Conservation (phyloP, 1,140 invertebrate genomes). For the Branchinecta lynchi region DNA sequence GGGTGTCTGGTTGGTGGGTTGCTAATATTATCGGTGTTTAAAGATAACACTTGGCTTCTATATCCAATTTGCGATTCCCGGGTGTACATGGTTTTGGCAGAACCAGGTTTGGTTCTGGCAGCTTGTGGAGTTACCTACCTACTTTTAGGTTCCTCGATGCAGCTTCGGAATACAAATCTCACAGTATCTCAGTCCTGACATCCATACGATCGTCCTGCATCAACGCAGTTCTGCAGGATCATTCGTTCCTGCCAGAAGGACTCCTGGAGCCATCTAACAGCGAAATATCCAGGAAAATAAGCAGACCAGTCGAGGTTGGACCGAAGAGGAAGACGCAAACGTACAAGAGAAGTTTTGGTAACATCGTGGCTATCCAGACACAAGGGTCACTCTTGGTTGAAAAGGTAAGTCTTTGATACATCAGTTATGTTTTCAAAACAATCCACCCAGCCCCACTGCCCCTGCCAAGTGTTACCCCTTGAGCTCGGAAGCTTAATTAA, state of each 20-base stretch:
- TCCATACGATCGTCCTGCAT: background rate
- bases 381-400: conserved; percentile 24
- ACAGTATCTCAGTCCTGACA: background rate
- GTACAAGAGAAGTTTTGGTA: background rate
- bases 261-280: background rate
- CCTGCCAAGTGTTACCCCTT: too few relatives aligned
- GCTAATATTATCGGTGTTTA: too few relatives aligned
- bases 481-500: too few relatives aligned
- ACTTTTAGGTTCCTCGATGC: background rate
- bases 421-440: conserved; percentile 17
- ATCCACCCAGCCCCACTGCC: background rate
- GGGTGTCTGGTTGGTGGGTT: too few relatives aligned
- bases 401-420: conserved; percentile 16
- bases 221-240: background rate
- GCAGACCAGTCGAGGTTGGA: background rate
- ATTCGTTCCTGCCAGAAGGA: background rate
- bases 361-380: conserved; percentile 18
- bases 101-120: too few relatives aligned
- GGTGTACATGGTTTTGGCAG: too few relatives aligned
- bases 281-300: conserved; percentile 3
- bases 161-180: background rate
- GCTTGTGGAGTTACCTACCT: too few relatives aligned
- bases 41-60: too few relatives aligned
- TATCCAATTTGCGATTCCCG: too few relatives aligned
- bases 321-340: background rate